Conservation (phyloP, 2,888 invertebrate species). For the Gastrophysa polygoni region DNA sequence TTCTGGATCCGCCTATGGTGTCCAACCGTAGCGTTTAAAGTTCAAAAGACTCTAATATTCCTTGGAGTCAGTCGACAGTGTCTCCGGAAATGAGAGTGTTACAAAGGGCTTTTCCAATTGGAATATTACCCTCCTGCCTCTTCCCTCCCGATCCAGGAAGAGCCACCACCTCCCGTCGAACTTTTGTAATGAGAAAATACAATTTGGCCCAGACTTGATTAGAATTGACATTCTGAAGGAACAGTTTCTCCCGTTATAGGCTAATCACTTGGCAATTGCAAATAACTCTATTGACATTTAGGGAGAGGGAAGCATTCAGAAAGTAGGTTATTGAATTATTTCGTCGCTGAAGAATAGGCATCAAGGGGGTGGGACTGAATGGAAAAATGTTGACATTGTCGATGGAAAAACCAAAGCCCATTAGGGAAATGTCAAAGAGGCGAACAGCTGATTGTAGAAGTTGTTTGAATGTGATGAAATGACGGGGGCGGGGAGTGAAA, state of each 20-base stretch:
- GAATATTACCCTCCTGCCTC: slow-evolving; percentile 49
- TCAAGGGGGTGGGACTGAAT: not conserved
- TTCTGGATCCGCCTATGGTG: not conserved
- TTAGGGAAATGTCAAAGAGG: too few species aligned
- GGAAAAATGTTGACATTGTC: not conserved
- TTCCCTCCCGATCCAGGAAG: slow-evolving; percentile 28
- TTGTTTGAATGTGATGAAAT: too few species aligned
- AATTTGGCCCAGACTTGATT: slow-evolving; percentile 51
- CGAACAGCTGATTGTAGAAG: too few species aligned
- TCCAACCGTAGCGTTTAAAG: not conserved
- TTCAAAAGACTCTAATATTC: slow-evolving; percentile 11
- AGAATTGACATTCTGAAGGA: slow-evolving; percentile 43
- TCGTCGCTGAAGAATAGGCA: not conserved
- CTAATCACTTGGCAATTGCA: slow-evolving; percentile 47
- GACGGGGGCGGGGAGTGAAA: too few species aligned
- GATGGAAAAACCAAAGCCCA: not conserved
- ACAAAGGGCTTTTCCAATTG: slow-evolving; percentile 49
- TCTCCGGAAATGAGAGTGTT: slow-evolving; percentile 52
- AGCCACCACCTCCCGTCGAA: slow-evolving; percentile 37
- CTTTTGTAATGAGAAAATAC: slow-evolving; percentile 53
- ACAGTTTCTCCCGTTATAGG: slow-evolving; percentile 42
- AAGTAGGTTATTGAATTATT: slow-evolving; percentile 21
- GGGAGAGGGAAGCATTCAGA: slow-evolving; percentile 17
- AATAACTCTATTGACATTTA: slow-evolving; percentile 37
- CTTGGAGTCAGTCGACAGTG: slow-evolving; percentile 9